Evolutionary conservation across 2,888 invertebrate species (phyloP).

Genomic region (Apantesis nais): DNA sequence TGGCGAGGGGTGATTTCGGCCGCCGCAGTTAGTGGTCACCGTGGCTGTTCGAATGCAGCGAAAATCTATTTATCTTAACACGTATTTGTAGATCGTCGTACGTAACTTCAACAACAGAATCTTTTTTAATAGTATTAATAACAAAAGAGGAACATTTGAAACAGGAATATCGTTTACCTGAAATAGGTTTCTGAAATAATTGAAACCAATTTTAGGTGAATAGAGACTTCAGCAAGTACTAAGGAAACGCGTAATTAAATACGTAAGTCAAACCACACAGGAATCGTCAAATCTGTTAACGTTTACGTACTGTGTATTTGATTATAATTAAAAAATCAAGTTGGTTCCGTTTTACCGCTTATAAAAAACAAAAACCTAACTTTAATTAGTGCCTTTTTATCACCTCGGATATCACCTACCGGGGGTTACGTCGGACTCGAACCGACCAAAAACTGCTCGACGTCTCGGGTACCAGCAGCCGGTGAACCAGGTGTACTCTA

Average conservation of each 20-base stretch:
- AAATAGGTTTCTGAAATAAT: too few species aligned
- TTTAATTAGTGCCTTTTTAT: too few species aligned
- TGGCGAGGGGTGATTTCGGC: conserved; percentile 54
- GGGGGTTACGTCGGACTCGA: too few species aligned
- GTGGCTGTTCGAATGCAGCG: conserved; percentile 32
- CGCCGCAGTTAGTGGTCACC: conserved; percentile 53
- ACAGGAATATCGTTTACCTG: background rate
- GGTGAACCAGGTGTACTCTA: too few species aligned
- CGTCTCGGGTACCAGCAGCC: too few species aligned
- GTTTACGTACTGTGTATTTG: background rate
- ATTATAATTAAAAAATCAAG: too few species aligned
- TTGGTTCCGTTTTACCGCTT: background rate
- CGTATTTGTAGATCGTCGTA: conserved; percentile 9
- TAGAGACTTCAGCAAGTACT: background rate
- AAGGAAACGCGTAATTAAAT: too few species aligned
- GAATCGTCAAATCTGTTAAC: background rate
- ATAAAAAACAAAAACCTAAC: too few species aligned
- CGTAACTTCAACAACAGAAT: conserved; percentile 21
- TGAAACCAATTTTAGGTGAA: too few species aligned
- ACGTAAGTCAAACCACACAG: too few species aligned
- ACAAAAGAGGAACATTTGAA: background rate
- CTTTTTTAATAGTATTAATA: background rate
- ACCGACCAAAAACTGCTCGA: too few species aligned
- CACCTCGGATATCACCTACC: too few species aligned
- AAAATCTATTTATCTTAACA: conserved; percentile 32